phyloP scores from a whole-genome alignment of 2,888 invertebrate species.

The Drosophila histrio region DNA sequence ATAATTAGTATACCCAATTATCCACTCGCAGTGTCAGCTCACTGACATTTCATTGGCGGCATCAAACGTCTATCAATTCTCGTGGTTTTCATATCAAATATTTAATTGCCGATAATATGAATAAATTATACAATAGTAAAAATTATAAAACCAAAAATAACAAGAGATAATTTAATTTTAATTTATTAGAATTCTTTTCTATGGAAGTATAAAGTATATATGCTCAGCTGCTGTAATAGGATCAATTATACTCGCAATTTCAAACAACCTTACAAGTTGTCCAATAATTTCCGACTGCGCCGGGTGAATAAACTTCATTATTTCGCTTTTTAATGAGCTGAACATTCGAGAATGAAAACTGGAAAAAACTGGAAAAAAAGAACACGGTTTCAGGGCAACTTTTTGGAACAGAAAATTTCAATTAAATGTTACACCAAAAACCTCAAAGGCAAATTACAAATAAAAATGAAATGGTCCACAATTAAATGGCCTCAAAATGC shows the following conservation, averaged over 20 bases:
- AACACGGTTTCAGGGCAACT: conserved; percentile 21
- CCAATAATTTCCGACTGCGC: conserved; percentile 15
- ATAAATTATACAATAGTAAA: too few relatives aligned
- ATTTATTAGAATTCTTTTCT: conserved; percentile 1
- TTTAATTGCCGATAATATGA: conserved; percentile 21
- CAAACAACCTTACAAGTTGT: conserved; percentile 13
- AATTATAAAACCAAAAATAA: not conserved
- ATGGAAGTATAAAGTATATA: not conserved
- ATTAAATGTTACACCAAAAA: conserved; percentile 68
- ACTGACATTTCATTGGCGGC: conserved; percentile 20
- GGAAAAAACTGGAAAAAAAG: not conserved
- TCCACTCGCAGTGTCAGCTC: conserved; percentile 26
- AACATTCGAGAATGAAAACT: conserved; percentile 35
- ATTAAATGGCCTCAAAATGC: conserved; percentile 34
- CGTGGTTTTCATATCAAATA: conserved; percentile 43
- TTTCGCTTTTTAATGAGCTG: conserved; percentile 64
- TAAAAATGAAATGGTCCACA: conserved; percentile 56
- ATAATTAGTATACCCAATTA: conserved; percentile 66
- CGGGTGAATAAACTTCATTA: conserved; percentile 14
- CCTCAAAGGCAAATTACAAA: conserved; percentile 74
- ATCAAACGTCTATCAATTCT: conserved; percentile 59
- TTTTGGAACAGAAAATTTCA: conserved; percentile 62
- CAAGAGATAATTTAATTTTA: not conserved
- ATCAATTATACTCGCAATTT: conserved; percentile 4
- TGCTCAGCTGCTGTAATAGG: not conserved